phyloP scores from a whole-genome alignment of 2,797 vertebrate species.

The Trematomus bernacchii region DNA sequence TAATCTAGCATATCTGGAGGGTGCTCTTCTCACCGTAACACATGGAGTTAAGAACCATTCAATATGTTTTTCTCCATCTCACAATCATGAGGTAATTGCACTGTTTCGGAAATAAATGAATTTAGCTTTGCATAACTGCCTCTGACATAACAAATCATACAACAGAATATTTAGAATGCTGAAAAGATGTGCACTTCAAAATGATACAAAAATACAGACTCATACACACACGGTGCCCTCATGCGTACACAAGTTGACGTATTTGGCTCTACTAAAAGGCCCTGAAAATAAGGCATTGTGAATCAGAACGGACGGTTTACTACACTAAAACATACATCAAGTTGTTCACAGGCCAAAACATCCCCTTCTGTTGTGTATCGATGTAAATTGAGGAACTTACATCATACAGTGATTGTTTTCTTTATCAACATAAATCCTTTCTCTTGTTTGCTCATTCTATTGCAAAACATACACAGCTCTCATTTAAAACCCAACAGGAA shows the following conservation, averaged over 20 bases:
- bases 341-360: constrained; percentile 26
- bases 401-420: constrained; percentile 22
- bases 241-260: constrained; percentile 76
- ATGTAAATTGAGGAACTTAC: constrained; percentile 34
- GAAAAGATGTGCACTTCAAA: constrained; percentile 73
- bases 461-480: constrained; percentile 45
- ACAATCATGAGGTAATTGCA: constrained; percentile 81
- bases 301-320: constrained; percentile 19
- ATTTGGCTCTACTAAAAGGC: constrained; percentile 48
- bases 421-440: constrained; percentile 24
- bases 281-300: constrained; percentile 47
- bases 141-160: constrained; percentile 22
- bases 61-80: constrained; percentile 73
- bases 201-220: constrained; percentile 78
- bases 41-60: constrained; percentile 81
- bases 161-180: constrained; percentile 40
- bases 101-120: constrained; percentile 74
- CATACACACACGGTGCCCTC: constrained; percentile 69
- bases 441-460: constrained; percentile 9
- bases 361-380: constrained; percentile 41
- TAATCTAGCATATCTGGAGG: constrained; percentile 46
- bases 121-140: constrained; percentile 55
- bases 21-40: constrained; percentile 83
- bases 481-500: constrained; percentile 31
- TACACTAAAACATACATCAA: constrained; percentile 45